phyloP scores from a whole-genome alignment of 1,140 invertebrate species.

The Palaemon carinicauda region DNA sequence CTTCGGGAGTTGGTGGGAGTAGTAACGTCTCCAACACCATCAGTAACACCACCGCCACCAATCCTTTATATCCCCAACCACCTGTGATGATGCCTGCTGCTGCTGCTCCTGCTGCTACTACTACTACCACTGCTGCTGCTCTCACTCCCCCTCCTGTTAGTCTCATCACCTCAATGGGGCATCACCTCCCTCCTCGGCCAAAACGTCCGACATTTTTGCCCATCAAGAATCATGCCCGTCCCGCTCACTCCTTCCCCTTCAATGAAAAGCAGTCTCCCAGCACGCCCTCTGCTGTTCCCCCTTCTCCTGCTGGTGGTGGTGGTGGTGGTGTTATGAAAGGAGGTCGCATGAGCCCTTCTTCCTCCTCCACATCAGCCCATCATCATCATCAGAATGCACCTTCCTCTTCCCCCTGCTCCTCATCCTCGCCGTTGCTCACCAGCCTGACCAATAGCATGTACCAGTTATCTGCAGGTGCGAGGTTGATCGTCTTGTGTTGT shows the following conservation, averaged over 20 bases:
- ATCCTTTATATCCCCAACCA: not conserved
- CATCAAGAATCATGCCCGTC: constrained; percentile 52
- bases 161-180: no score
- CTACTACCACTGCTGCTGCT: no score
- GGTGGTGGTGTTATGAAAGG: constrained; percentile 6
- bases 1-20: no score
- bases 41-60: not conserved
- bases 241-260: constrained; percentile 24
- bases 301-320: not conserved
- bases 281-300: not conserved
- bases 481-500: constrained; percentile 22
- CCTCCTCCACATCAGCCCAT: not conserved
- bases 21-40: not conserved
- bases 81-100: not conserved
- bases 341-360: constrained; percentile 29
- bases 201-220: constrained; percentile 54
- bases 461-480: constrained; percentile 53
- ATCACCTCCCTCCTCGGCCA: not conserved
- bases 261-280: constrained; percentile 34
- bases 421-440: not conserved
- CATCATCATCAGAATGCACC: constrained; percentile 14
- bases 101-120: no score
- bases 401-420: not conserved
- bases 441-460: constrained; percentile 49
- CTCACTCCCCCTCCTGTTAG: no score